Conservation (phyloP, 2,888 invertebrate species). For the Mesorhabditis belari region DNA sequence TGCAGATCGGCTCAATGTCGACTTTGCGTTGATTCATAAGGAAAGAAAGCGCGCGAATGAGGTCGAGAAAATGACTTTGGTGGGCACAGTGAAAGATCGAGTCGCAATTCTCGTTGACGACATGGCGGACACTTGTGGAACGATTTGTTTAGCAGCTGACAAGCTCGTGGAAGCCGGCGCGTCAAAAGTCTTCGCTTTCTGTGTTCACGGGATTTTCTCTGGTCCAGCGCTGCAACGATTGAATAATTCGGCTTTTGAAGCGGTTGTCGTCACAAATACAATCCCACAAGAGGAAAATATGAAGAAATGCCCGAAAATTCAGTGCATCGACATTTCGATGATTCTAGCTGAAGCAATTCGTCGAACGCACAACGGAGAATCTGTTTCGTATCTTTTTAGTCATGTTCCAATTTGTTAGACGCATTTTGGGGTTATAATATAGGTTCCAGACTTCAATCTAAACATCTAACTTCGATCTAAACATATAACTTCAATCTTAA, state of each 20-base stretch:
- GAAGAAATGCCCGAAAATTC: conserved; percentile 79
- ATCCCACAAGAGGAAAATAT: conserved; percentile 90
- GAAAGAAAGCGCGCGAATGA: conserved; percentile 91
- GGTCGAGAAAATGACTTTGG: conserved; percentile 89
- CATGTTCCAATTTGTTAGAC: conserved; percentile 72
- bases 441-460: no score
- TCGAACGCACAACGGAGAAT: conserved; percentile 96
- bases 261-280: conserved; percentile 90
- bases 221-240: conserved; percentile 88
- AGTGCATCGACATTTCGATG: conserved; percentile 99
- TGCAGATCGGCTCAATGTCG: conserved; percentile 83
- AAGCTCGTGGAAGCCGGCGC: conserved; percentile 57
- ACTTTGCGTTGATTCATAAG: conserved; percentile 91
- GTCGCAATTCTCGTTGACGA: conserved; percentile 89
- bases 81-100: conserved; percentile 81
- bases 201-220: conserved; percentile 90
- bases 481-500: no score
- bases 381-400: conserved; percentile 93
- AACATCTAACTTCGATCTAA: no score
- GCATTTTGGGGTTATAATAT: no score
- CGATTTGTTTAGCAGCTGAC: conserved; percentile 86
- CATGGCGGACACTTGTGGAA: conserved; percentile 94
- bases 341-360: conserved; percentile 98
- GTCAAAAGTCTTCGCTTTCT: conserved; percentile 67
- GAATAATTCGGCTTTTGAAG: conserved; percentile 84